phyloP scores from a whole-genome alignment of 2,888 invertebrate genomes.

The Chrysolina haemoptera region DNA sequence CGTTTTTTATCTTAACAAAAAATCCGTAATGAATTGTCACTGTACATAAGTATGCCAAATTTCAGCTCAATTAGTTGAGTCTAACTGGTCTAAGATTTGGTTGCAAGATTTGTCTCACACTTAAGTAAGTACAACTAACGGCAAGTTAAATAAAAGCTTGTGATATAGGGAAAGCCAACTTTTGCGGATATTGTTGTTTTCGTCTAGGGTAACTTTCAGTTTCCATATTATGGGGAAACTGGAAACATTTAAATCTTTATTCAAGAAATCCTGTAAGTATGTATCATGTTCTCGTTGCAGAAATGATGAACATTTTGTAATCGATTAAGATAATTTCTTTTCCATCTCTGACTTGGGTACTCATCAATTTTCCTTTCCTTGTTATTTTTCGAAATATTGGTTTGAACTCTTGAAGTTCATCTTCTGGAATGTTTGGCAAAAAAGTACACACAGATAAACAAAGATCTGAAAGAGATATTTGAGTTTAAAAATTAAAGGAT shows the following conservation, averaged over 20 bases:
- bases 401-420: neutral
- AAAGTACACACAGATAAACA: neutral
- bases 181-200: too few species aligned
- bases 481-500: neutral
- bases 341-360: neutral
- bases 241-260: neutral
- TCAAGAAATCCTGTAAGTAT: neutral
- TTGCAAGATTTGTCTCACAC: too few species aligned
- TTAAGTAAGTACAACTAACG: too few species aligned
- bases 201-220: too few species aligned
- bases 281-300: neutral
- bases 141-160: too few species aligned
- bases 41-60: too few species aligned
- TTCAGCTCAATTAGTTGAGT: too few species aligned
- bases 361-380: neutral
- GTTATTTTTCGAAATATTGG: neutral
- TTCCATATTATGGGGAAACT: too few species aligned
- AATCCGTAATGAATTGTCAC: too few species aligned
- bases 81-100: too few species aligned
- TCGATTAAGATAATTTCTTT: neutral
- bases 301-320: neutral
- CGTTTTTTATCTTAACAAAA: too few species aligned
- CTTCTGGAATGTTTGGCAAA: neutral
- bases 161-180: too few species aligned
- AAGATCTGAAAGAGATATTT: neutral